Conservation (phyloP, 1,140 invertebrate genomes). For the Plectrocnemia conspersa region DNA sequence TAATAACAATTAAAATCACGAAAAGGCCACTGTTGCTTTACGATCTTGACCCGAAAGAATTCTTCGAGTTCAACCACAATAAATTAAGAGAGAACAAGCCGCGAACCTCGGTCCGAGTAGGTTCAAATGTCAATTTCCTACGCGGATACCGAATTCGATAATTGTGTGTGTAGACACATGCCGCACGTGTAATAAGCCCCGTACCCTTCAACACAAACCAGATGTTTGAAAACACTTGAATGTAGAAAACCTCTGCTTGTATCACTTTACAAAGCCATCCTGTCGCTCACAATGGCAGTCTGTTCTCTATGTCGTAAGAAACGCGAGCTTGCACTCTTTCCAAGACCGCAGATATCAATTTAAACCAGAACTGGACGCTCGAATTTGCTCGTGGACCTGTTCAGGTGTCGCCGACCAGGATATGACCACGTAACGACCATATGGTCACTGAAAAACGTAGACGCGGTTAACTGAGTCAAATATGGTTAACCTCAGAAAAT, state of each 20-base stretch:
- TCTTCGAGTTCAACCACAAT: too few species aligned
- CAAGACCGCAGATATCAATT: neutral
- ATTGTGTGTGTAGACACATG: too few species aligned
- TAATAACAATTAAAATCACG: too few species aligned
- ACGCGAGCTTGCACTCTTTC: neutral
- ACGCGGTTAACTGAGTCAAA: conserved; percentile 16
- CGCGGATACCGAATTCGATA: too few species aligned
- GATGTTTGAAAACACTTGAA: neutral
- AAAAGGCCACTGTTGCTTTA: too few species aligned
- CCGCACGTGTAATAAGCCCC: neutral
- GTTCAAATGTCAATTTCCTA: too few species aligned
- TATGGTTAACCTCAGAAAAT: conserved; percentile 25
- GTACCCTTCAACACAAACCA: conserved; percentile 4
- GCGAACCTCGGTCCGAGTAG: too few species aligned
- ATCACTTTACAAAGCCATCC: conserved; percentile 5
- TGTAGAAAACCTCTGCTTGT: neutral
- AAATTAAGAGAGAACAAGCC: too few species aligned
- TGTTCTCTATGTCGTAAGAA: too few species aligned
- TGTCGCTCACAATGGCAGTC: neutral
- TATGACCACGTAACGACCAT: too few species aligned
- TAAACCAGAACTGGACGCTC: neutral
- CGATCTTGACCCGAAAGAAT: too few species aligned
- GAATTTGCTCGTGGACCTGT: neutral
- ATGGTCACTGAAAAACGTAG: too few species aligned
- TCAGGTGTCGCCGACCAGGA: neutral